phyloP scores from a whole-genome alignment of 1,140 invertebrate species.

The Zaprionus inermis region DNA sequence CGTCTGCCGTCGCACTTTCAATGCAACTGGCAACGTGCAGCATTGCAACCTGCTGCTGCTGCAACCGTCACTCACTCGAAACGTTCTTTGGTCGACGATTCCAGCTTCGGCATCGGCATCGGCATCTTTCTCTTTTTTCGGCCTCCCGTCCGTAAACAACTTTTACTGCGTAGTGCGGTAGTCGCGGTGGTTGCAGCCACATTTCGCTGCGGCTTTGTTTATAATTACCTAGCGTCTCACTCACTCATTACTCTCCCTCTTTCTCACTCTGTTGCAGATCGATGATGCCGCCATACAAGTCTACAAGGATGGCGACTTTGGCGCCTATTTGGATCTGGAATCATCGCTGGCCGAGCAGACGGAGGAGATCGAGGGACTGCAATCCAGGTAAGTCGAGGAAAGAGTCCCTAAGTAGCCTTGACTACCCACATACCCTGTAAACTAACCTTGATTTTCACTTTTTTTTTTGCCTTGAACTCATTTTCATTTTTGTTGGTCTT shows the following conservation, averaged over 20 bases:
- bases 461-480: slow-evolving; percentile 69
- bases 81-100: slow-evolving; percentile 60
- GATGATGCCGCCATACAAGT: slow-evolving; percentile 98
- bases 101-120: slow-evolving; percentile 20
- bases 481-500: slow-evolving; percentile 16
- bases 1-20: slow-evolving; percentile 69
- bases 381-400: slow-evolving; percentile 91
- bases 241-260: slow-evolving; percentile 20
- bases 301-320: slow-evolving; percentile 98
- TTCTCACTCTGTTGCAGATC: slow-evolving; percentile 88
- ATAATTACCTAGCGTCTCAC: slow-evolving; percentile 65
- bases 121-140: slow-evolving; percentile 55
- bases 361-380: slow-evolving; percentile 97
- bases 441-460: not conserved
- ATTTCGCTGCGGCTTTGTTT: slow-evolving; percentile 72
- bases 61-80: slow-evolving; percentile 50
- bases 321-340: slow-evolving; percentile 97
- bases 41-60: slow-evolving; percentile 14
- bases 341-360: slow-evolving; percentile 97
- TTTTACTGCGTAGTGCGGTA: slow-evolving; percentile 81
- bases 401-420: too few species aligned
- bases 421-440: not conserved
- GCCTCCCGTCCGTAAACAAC: slow-evolving; percentile 68
- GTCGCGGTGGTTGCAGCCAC: slow-evolving; percentile 47
- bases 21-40: slow-evolving; percentile 40